Conservation (phyloP, 2,113 vertebrate species). For the Phylloscopus trochiloides region DNA sequence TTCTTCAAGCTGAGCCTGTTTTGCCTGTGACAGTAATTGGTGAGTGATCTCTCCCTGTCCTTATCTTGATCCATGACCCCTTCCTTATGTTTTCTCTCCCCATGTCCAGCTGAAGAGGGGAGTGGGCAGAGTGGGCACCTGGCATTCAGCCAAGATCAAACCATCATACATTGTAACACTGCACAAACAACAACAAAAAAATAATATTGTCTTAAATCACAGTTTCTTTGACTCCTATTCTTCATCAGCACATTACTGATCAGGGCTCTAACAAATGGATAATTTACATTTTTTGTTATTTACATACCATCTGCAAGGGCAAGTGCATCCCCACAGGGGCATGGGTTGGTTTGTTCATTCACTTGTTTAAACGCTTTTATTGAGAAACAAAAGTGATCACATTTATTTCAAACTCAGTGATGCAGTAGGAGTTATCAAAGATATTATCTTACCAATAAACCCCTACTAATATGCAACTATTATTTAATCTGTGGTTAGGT, state of each 20-base stretch:
- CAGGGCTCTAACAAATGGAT: background rate
- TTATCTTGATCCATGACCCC: background rate
- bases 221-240: background rate
- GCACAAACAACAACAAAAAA: background rate
- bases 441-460: background rate
- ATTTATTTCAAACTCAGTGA: background rate
- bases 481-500: slow-evolving; percentile 18
- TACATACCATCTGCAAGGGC: slow-evolving; percentile 1
- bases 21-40: background rate
- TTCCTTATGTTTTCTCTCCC: background rate
- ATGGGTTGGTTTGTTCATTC: background rate
- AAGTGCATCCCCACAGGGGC: background rate
- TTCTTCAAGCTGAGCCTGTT: background rate
- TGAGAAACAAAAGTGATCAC: background rate
- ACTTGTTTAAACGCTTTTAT: background rate
- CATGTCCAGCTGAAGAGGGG: background rate
- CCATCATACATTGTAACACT: background rate
- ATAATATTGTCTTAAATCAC: background rate
- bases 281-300: slow-evolving; percentile 22
- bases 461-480: background rate
- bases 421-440: background rate
- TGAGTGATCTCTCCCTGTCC: background rate
- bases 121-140: background rate
- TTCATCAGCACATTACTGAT: background rate
- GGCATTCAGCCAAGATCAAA: background rate